Conservation (phyloP, 35 echinoderm and acorn worm species). For the Lytechinus variegatus region DNA sequence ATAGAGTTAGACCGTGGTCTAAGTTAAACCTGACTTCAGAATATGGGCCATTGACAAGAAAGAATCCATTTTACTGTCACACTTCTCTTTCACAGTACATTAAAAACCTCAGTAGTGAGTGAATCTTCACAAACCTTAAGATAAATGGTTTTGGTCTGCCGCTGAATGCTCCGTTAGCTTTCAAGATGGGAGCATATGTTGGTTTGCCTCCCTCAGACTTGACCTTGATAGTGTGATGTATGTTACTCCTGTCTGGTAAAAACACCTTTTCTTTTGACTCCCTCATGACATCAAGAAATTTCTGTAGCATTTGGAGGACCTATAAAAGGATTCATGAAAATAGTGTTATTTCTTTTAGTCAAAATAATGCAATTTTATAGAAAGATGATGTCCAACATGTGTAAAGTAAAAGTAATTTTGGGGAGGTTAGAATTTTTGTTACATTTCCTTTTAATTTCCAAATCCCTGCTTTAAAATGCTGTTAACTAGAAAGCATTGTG, state of each 20-base stretch:
- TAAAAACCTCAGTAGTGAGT: not conserved
- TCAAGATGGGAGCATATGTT: not conserved
- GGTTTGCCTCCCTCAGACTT: not conserved
- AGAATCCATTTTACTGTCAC: too few species aligned
- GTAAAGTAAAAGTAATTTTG: not conserved
- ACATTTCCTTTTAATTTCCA: too few species aligned
- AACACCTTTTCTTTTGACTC: not conserved
- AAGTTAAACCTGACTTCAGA: too few species aligned
- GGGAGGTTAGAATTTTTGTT: too few species aligned
- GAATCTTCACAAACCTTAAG: not conserved
- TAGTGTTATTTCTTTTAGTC: not conserved
- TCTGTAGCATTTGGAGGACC: conserved; percentile 48
- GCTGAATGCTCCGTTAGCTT: conserved; percentile 30
- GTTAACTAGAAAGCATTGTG: too few species aligned
- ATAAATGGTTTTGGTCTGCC: not conserved
- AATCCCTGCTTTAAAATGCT: too few species aligned
- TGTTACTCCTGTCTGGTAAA: not conserved
- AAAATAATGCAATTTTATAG: too few species aligned
- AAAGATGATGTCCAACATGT: too few species aligned
- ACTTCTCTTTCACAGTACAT: not conserved
- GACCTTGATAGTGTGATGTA: not conserved
- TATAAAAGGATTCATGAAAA: not conserved
- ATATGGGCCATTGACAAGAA: too few species aligned
- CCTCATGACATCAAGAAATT: conserved; percentile 2
- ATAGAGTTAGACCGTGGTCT: too few species aligned